These are phyloP conservation scores for Brachionus rotundiformis DNA, from an alignment of 1,140 invertebrate species.

Conservation along the genomic window DNA sequence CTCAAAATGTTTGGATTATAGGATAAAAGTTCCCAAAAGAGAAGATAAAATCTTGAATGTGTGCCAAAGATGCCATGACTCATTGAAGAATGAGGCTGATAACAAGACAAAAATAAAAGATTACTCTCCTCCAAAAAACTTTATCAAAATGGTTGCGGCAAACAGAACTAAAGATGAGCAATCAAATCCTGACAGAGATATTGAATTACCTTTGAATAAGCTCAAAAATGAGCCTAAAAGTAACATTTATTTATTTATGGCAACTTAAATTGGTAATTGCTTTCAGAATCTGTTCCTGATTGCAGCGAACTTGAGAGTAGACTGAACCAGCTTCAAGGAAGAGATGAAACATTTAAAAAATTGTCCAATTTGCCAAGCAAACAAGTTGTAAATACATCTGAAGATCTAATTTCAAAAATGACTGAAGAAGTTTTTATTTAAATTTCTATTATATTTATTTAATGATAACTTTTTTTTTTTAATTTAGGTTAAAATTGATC, in stretches of 20 bases:
- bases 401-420: conserved; percentile 30
- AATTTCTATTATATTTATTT: background rate
- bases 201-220: background rate
- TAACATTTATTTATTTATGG: background rate
- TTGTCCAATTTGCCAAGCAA: conserved; percentile 40
- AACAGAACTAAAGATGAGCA: background rate
- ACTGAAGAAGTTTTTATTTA: conserved; percentile 14
- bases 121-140: conserved; percentile 55
- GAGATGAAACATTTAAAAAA: background rate
- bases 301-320: background rate
- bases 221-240: background rate
- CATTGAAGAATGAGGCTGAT: conserved; percentile 42
- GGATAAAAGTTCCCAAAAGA: conserved; percentile 57
- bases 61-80: conserved; percentile 56
- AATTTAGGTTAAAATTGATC: background rate
- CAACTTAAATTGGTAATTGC: background rate
- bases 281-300: background rate
- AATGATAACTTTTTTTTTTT: no score
- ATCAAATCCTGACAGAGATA: background rate
- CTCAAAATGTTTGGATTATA: conserved; percentile 59
- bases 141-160: conserved; percentile 54
- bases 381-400: conserved; percentile 11
- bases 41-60: conserved; percentile 60
- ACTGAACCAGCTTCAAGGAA: conserved; percentile 5
- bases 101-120: conserved; percentile 48